A percentile compares a stretch with the other conserved stretches of the same genome.
Evolutionary conservation across 2,113 vertebrate species (phyloP).

Genomic region (Perca schrenkii): DNA sequence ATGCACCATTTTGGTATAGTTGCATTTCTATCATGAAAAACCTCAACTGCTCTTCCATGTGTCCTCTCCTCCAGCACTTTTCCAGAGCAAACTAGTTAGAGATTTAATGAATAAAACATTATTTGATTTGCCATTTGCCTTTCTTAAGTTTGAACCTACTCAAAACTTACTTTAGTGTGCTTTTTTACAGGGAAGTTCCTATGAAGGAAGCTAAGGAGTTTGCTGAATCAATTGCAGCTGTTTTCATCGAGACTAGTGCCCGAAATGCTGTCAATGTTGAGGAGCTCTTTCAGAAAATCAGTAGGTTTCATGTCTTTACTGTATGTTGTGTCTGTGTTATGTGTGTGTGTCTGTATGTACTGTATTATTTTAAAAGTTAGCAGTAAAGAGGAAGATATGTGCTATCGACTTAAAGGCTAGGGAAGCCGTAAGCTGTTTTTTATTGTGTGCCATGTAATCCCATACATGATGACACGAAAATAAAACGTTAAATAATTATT

Average conservation of each 20-base stretch:
- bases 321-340: neutral
- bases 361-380: neutral
- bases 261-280: slow-evolving; percentile 96
- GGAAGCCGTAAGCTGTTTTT: neutral
- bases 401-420: too few relatives aligned
- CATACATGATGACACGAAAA: neutral
- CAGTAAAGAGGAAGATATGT: neutral
- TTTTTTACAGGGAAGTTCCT: slow-evolving; percentile 91
- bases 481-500: too few relatives aligned
- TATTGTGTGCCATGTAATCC: neutral
- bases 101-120: slow-evolving; percentile 5
- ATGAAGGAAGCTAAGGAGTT: slow-evolving; percentile 98
- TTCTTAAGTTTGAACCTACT: neutral
- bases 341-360: neutral
- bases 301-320: slow-evolving; percentile 84
- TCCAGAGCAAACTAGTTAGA: neutral
- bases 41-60: neutral
- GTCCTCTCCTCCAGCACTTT: neutral
- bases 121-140: neutral
- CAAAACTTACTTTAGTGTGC: neutral
- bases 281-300: slow-evolving; percentile 99
- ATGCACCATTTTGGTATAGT: neutral
- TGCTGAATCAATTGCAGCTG: slow-evolving; percentile 95
- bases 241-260: slow-evolving; percentile 98
- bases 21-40: neutral